These are phyloP conservation scores for Stictonetta naevosa DNA, from an alignment of 2,113 vertebrate species.

Conservation along the genomic window DNA sequence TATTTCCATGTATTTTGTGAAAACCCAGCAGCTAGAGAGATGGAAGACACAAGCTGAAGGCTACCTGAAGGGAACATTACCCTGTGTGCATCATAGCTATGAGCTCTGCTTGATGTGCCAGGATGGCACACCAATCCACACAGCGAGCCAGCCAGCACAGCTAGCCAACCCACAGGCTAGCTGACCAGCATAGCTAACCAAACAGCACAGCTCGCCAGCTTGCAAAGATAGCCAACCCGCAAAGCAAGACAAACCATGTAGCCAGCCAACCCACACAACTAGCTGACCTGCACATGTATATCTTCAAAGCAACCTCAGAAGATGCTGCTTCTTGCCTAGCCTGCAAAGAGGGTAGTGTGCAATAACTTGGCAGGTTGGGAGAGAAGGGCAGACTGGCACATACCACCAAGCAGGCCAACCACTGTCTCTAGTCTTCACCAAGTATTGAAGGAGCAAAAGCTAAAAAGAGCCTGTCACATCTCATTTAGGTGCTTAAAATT, in stretches of 20 bases:
- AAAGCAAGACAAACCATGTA: not conserved
- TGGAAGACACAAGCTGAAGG: not conserved
- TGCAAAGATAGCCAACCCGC: not conserved
- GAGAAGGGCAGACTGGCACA: not conserved
- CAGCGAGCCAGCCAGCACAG: not conserved
- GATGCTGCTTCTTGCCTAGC: not conserved
- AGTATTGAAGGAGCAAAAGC: not conserved
- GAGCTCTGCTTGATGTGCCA: not conserved
- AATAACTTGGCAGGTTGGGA: not conserved
- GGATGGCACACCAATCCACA: not conserved
- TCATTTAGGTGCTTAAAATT: not conserved
- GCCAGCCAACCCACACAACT: not conserved
- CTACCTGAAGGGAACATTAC: not conserved
- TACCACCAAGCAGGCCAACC: too few species aligned
- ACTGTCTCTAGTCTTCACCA: not conserved
- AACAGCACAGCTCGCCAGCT: too few species aligned
- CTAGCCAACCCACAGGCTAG: not conserved
- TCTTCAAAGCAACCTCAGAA: not conserved
- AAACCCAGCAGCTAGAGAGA: not conserved
- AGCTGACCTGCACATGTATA: not conserved
- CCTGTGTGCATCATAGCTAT: not conserved
- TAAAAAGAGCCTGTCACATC: not conserved
- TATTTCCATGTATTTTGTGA: not conserved
- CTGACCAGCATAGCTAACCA: not conserved
- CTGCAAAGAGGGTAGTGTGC: not conserved